Evolutionary conservation across 2,113 vertebrate species (phyloP).

Genomic region (Rhinoderma darwinii): DNA sequence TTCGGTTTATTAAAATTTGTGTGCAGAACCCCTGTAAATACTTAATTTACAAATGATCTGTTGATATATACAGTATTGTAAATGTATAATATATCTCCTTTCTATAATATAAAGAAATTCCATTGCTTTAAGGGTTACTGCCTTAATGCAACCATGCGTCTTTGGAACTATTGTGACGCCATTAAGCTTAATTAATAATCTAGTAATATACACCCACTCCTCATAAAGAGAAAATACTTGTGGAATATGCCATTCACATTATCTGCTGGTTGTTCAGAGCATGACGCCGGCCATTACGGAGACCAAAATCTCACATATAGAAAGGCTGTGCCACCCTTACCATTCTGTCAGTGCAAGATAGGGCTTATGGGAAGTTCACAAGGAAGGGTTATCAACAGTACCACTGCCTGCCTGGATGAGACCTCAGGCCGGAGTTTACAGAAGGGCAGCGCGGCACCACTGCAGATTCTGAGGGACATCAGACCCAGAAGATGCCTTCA

Average conservation of each 20-base stretch:
- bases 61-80: too few relatives aligned
- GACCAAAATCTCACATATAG: not conserved
- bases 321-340: not conserved
- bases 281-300: not conserved
- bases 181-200: too few relatives aligned
- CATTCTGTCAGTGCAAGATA: not conserved
- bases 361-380: constrained; percentile 7
- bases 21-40: too few relatives aligned
- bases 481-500: not conserved
- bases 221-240: not conserved
- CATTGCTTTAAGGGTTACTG: not conserved
- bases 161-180: too few relatives aligned
- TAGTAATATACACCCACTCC: not conserved
- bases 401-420: not conserved
- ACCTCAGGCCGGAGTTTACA: not conserved
- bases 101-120: too few relatives aligned
- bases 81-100: too few relatives aligned
- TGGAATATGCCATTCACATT: not conserved
- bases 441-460: not conserved
- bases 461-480: not conserved
- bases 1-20: too few relatives aligned
- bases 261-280: not conserved
- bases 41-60: too few relatives aligned
- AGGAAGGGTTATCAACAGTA: not conserved
- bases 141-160: too few relatives aligned